A percentile compares a stretch with the other conserved stretches of the same genome.
phyloP scores from a whole-genome alignment of 1,140 invertebrate genomes.

The Proctacanthus coquilletti region DNA sequence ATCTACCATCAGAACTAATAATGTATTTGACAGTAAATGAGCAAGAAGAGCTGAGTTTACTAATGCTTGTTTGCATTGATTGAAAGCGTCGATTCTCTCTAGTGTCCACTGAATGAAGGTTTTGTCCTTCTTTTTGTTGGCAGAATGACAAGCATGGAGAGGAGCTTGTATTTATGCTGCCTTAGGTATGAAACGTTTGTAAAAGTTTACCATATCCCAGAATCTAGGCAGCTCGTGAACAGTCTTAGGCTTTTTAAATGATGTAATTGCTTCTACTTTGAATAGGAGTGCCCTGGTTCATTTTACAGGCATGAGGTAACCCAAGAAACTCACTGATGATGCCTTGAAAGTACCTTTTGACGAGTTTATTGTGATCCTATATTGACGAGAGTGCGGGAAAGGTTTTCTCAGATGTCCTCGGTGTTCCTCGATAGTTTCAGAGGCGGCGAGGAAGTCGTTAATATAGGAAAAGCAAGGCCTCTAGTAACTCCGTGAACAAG shows the following conservation, averaged over 20 bases:
- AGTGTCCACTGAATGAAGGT: constrained; percentile 17
- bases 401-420: constrained; percentile 14
- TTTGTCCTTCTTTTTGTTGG: constrained; percentile 15
- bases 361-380: constrained; percentile 22
- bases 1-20: constrained; percentile 14
- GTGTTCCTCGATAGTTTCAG: constrained; percentile 18
- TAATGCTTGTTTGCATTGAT: constrained; percentile 23
- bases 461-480: constrained; percentile 17
- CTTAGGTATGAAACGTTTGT: neutral
- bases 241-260: constrained; percentile 2
- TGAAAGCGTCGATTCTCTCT: constrained; percentile 19
- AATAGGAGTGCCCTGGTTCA: constrained; percentile 9
- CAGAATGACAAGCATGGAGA: constrained; percentile 9
- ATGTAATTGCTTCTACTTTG: constrained; percentile 7
- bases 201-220: neutral
- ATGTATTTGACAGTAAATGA: constrained; percentile 11
- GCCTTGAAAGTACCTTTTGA: constrained; percentile 21
- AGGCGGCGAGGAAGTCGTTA: constrained; percentile 16
- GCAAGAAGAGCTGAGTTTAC: constrained; percentile 13
- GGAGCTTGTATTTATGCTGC: constrained; percentile 10
- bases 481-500: constrained; percentile 9
- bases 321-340: constrained; percentile 12
- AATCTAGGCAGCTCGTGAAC: neutral
- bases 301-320: constrained; percentile 27
- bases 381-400: constrained; percentile 20